These are phyloP conservation scores for Synergus laeviventris DNA, from an alignment of 2,888 invertebrate genomes.

Conservation along the genomic window DNA sequence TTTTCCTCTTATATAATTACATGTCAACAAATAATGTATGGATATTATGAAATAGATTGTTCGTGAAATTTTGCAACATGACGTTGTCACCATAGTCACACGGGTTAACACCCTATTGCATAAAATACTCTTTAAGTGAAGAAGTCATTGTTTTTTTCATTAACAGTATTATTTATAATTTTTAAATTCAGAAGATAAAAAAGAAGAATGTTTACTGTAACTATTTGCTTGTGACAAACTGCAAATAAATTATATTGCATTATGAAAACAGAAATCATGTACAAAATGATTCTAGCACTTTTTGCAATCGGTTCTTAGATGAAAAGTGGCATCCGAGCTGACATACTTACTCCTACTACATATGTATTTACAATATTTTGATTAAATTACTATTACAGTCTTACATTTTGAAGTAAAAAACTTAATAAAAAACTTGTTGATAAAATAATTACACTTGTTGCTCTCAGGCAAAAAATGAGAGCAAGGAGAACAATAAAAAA, in stretches of 20 bases:
- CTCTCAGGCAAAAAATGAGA: neutral
- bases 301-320: neutral
- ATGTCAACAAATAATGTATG: conserved; percentile 17
- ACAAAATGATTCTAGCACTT: neutral
- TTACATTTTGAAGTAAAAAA: neutral
- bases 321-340: conserved; percentile 11
- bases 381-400: neutral
- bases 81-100: conserved; percentile 6
- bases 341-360: neutral
- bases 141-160: neutral
- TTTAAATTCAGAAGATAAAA: neutral
- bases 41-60: conserved; percentile 12
- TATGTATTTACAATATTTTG: conserved; percentile 1
- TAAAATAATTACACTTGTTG: neutral
- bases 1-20: conserved; percentile 26
- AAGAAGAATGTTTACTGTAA: neutral
- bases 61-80: neutral
- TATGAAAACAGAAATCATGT: neutral
- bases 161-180: neutral
- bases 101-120: neutral
- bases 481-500: neutral
- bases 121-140: neutral
- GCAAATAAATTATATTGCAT: too few species aligned
- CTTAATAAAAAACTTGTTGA: neutral
- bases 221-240: too few species aligned